Conservation (phyloP, 2,797 vertebrate species). For the Amblyraja radiata region DNA sequence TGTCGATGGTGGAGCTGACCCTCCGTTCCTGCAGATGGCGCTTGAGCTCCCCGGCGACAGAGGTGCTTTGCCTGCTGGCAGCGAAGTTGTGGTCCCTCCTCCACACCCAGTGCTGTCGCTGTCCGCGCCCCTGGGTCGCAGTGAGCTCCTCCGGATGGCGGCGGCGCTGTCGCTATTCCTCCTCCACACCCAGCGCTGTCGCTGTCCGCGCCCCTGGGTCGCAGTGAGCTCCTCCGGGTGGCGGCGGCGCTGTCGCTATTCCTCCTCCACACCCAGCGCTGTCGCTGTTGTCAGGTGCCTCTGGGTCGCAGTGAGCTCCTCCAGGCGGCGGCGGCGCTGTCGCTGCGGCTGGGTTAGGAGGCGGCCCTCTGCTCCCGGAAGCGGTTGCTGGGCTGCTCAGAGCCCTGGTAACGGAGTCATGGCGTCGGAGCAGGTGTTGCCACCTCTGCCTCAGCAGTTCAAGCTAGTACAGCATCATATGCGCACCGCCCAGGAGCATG, state of each 20-base stretch:
- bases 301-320: neutral
- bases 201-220: neutral
- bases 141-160: neutral
- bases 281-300: neutral
- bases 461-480: slow-evolving; percentile 80
- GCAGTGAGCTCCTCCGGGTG: neutral
- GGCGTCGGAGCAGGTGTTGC: slow-evolving; percentile 54
- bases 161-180: neutral
- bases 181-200: neutral
- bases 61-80: neutral
- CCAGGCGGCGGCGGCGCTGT: too few relatives aligned
- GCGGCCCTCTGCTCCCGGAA: neutral
- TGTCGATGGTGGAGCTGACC: too few relatives aligned
- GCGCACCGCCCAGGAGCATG: slow-evolving; percentile 87
- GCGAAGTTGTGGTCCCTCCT: too few relatives aligned
- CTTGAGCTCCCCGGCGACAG: too few relatives aligned
- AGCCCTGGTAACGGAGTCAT: slow-evolving; percentile 42
- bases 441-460: slow-evolving; percentile 67
- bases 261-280: neutral
- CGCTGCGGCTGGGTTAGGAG: slow-evolving; percentile 44
- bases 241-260: neutral
- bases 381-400: neutral
- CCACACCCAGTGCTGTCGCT: too few relatives aligned
- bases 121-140: neutral
- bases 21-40: too few relatives aligned